Evolutionary conservation across 2,888 invertebrate species (phyloP).

Genomic region (Choreutis nemorana): DNA sequence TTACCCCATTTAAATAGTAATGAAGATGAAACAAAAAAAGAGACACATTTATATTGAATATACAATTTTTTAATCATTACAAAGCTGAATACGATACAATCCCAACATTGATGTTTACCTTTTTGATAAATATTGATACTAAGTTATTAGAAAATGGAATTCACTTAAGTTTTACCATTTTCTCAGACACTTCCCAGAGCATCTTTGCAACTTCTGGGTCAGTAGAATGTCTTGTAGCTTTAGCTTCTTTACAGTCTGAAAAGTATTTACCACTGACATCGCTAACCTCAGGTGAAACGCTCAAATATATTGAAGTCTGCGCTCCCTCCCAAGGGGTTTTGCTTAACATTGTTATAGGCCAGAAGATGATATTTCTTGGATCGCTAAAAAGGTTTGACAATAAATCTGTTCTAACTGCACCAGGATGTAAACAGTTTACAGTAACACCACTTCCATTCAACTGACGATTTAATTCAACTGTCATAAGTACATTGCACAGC

Average conservation of each 20-base stretch:
- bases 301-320: slow-evolving; percentile 49
- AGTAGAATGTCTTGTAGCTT: slow-evolving; percentile 34
- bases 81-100: too few relatives aligned
- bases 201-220: slow-evolving; percentile 34
- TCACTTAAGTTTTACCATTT: slow-evolving; percentile 31
- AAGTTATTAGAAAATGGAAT: too few relatives aligned
- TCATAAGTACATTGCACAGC: slow-evolving; percentile 19
- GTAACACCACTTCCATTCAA: slow-evolving; percentile 57
- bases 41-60: too few relatives aligned
- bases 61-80: too few relatives aligned
- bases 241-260: slow-evolving; percentile 44
- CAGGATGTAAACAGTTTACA: slow-evolving; percentile 80
- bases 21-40: too few relatives aligned
- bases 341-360: slow-evolving; percentile 3
- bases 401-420: slow-evolving; percentile 76
- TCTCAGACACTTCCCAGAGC: slow-evolving; percentile 63
- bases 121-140: too few relatives aligned
- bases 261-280: slow-evolving; percentile 64
- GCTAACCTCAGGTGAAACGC: slow-evolving; percentile 39
- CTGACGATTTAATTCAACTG: slow-evolving; percentile 19
- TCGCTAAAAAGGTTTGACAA: slow-evolving; percentile 66
- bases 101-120: too few relatives aligned
- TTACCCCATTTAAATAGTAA: too few relatives aligned
- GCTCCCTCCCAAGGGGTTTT: slow-evolving; percentile 10
- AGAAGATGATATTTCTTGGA: slow-evolving; percentile 15